Percentiles rank a stretch among this genome's conserved stretches.
Conservation (phyloP, 2,888 invertebrate genomes). For the Drosophila mettleri region DNA sequence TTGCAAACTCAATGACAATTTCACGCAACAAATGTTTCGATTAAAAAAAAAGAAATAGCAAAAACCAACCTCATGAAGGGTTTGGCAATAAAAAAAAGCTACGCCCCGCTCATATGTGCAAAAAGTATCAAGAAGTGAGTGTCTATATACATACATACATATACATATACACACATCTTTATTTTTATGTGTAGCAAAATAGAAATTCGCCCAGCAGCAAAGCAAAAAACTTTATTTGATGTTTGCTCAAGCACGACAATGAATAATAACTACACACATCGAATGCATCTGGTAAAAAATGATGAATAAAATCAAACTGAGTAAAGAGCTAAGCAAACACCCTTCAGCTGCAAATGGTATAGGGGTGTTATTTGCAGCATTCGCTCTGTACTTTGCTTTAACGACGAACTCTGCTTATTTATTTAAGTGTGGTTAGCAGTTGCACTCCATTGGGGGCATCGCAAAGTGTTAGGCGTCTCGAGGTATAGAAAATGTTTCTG, state of each 20-base stretch:
- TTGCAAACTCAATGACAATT: conserved; percentile 72
- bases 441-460: not conserved
- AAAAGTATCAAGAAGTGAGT: conserved; percentile 40
- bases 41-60: conserved; percentile 63
- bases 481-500: not conserved
- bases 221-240: conserved; percentile 71
- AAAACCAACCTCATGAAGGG: conserved; percentile 53
- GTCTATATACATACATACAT: not conserved
- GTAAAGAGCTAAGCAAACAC: conserved; percentile 11
- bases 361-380: conserved; percentile 39
- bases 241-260: conserved; percentile 74
- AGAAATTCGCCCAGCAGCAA: conserved; percentile 45
- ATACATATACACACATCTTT: not conserved
- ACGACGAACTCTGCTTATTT: conserved; percentile 26
- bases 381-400: conserved; percentile 24
- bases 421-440: conserved; percentile 3
- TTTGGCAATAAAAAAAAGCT: conserved; percentile 56
- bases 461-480: not conserved
- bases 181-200: conserved; percentile 14
- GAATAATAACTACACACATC: conserved; percentile 73
- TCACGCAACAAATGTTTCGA: conserved; percentile 80
- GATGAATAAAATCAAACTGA: conserved; percentile 6
- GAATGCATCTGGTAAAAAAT: conserved; percentile 65
- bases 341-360: conserved; percentile 15
- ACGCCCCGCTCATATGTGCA: conserved; percentile 65